Conservation (phyloP, 2,113 vertebrate genomes). For the Channa argus region DNA sequence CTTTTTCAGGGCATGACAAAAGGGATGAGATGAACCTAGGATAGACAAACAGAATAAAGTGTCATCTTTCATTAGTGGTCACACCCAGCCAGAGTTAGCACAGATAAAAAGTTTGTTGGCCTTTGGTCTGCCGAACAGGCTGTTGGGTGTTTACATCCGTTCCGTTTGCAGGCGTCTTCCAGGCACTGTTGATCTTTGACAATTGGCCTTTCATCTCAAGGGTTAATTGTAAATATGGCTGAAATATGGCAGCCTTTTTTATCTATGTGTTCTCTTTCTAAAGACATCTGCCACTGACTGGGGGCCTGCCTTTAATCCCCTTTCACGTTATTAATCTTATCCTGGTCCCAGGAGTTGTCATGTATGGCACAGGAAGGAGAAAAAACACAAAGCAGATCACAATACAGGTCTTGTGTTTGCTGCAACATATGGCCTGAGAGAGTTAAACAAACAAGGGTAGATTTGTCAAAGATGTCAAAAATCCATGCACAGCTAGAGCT, state of each 20-base stretch:
- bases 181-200: slow-evolving; percentile 55
- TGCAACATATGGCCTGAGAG: slow-evolving; percentile 75
- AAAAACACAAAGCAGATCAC: slow-evolving; percentile 78
- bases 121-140: slow-evolving; percentile 51
- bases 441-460: slow-evolving; percentile 71
- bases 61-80: slow-evolving; percentile 43
- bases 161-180: slow-evolving; percentile 41
- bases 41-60: slow-evolving; percentile 45
- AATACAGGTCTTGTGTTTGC: slow-evolving; percentile 62
- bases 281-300: slow-evolving; percentile 78
- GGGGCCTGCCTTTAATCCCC: slow-evolving; percentile 79
- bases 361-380: slow-evolving; percentile 69
- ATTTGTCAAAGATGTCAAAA: slow-evolving; percentile 76
- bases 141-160: slow-evolving; percentile 26
- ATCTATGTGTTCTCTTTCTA: slow-evolving; percentile 41
- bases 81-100: slow-evolving; percentile 58
- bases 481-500: slow-evolving; percentile 49
- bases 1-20: slow-evolving; percentile 13
- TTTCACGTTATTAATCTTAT: slow-evolving; percentile 82
- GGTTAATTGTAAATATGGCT: slow-evolving; percentile 74
- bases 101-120: slow-evolving; percentile 46
- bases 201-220: slow-evolving; percentile 68
- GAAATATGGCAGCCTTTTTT: slow-evolving; percentile 58
- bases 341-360: slow-evolving; percentile 78
- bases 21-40: slow-evolving; percentile 3